These are phyloP conservation scores for Creontiades dilutus DNA, from an alignment of 2,888 invertebrate species.

Conservation along the genomic window DNA sequence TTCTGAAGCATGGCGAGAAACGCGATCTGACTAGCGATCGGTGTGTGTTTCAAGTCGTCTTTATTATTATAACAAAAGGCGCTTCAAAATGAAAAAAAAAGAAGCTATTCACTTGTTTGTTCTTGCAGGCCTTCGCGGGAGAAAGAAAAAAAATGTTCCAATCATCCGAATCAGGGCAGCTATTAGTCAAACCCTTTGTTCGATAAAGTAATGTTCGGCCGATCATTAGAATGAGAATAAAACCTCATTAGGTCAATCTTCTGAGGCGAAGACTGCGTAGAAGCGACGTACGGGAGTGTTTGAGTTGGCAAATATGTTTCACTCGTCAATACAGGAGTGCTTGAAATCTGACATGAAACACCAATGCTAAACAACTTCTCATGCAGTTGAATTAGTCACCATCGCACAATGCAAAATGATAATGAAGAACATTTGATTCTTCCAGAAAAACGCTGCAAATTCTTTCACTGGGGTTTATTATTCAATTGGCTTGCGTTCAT, in stretches of 20 bases:
- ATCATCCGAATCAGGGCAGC: conserved; percentile 43
- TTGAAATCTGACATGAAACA: too few relatives aligned
- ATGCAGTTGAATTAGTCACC: too few relatives aligned
- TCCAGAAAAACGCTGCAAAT: too few relatives aligned
- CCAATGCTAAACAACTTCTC: too few relatives aligned
- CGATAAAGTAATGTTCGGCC: conserved; percentile 7
- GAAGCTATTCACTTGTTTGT: background rate
- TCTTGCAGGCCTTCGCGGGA: conserved; percentile 11
- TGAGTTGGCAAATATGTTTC: background rate
- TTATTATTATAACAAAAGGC: conserved; percentile 29
- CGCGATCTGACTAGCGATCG: too few relatives aligned
- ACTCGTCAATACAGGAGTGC: background rate
- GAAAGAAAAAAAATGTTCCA: conserved; percentile 28
- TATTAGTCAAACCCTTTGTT: conserved; percentile 42
- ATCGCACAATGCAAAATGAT: too few relatives aligned
- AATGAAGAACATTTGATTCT: too few relatives aligned
- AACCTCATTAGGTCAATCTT: conserved; percentile 25
- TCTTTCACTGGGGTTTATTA: too few relatives aligned
- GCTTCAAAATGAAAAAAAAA: background rate
- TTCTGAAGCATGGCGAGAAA: too few relatives aligned
- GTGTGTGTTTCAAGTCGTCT: background rate
- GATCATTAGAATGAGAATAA: conserved; percentile 40
- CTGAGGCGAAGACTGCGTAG: background rate
- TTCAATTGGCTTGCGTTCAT: too few relatives aligned
- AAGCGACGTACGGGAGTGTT: background rate